Evolutionary conservation across 2,888 invertebrate species (phyloP), one percentile per base, ranked within the genome.

Genomic region (Poecilus cupreus): DNA sequence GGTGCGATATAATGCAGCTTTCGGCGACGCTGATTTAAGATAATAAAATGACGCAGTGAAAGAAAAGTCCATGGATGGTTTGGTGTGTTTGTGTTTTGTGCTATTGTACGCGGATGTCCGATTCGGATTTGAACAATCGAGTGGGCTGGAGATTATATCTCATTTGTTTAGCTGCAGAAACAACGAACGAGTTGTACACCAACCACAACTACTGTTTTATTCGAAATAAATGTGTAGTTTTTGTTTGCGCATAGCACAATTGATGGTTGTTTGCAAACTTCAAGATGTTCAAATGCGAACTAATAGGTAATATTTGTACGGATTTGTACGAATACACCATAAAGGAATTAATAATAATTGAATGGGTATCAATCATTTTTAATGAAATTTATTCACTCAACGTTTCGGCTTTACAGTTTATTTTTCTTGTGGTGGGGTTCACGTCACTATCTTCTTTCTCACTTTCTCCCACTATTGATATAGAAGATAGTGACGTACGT

Each of bases 21-120:
- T 60, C n/a, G 60, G 26, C 26, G 60, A 43, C 43, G 72, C 46
- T 43, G 72, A 72, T 72, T 60, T 46, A 72, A 72, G 72, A 72
- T 72, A 54, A 54, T 54, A 72, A 72, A 72, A 72, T 72, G 43
- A 24, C 22, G 72, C 8, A 46, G 46, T 18, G 72, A 72, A 72
- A 46, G 72, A 43, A 37, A 39, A 37, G 8, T 64, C 18, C 32
- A 32, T 16, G 54, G 32, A 24, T 16, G 4, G 64, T 32, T 64
- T 37, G 54, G 32, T 32, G 32, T 32, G 8, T 32, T 32, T 32
- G 32, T 32, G 51, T 24, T 24, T 24, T 60, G 18, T 22, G 60
- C 60, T 60, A 24, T 60, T 60, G 26, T 60, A 60, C 6, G 54
- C 54, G 60, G 60, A 60, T 60, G 26, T 26, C 60, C 60, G 46